phyloP scores from a whole-genome alignment of 2,888 invertebrate species.

The Caenorhabditis wallacei region DNA sequence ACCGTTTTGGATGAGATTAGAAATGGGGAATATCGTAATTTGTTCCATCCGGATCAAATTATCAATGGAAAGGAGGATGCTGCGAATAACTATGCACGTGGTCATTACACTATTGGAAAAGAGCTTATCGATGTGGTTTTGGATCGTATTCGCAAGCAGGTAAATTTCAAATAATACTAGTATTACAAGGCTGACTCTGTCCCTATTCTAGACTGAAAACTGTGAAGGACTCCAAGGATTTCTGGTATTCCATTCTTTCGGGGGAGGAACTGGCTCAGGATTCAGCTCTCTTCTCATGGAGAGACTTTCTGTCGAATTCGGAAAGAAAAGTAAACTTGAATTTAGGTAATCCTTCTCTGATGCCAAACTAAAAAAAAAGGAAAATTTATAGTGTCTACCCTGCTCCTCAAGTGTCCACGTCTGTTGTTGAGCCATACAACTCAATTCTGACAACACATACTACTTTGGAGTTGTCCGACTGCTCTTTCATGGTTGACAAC shows the following conservation, averaged over 20 bases:
- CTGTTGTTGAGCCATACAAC: constrained; percentile 97
- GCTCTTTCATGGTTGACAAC: constrained; percentile 95
- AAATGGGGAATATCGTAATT: constrained; percentile 87
- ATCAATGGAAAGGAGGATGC: constrained; percentile 96
- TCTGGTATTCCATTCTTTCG: constrained; percentile 87
- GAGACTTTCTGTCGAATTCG: constrained; percentile 90
- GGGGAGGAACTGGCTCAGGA: constrained; percentile 91
- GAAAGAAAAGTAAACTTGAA: constrained; percentile 92
- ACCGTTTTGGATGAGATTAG: constrained; percentile 89
- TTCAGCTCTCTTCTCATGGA: constrained; percentile 93
- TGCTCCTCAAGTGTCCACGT: constrained; percentile 88
- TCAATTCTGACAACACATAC: constrained; percentile 96
- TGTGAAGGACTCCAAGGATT: constrained; percentile 87
- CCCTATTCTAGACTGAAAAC: constrained; percentile 87
- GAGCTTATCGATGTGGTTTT: constrained; percentile 87
- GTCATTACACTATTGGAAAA: constrained; percentile 93
- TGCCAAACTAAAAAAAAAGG: background rate
- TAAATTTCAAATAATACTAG: too few species aligned
- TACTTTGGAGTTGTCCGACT: constrained; percentile 94
- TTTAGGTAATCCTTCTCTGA: constrained; percentile 85
- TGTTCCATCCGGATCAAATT: constrained; percentile 90
- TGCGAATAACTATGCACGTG: constrained; percentile 97
- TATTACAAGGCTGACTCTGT: too few species aligned
- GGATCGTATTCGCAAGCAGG: constrained; percentile 87
- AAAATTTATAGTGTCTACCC: constrained; percentile 72